These are phyloP conservation scores for rabbit (Oryctolagus cuniculus) DNA, from an alignment of 2,113 vertebrate genomes.

Conservation along the genomic window DNA sequence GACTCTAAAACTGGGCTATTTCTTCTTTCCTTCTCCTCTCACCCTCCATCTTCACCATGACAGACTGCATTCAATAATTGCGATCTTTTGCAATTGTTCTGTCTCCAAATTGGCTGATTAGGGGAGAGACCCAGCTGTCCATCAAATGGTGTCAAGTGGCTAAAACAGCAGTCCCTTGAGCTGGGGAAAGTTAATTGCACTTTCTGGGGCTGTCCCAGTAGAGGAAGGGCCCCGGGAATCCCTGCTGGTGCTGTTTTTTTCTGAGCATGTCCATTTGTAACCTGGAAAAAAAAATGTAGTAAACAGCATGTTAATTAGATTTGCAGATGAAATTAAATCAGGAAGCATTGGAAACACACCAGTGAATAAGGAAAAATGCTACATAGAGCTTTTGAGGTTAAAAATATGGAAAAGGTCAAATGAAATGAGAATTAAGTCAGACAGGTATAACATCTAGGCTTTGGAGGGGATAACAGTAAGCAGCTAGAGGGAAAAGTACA, in stretches of 20 bases:
- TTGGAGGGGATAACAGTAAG: background rate
- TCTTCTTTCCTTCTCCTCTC: slow-evolving; percentile 59
- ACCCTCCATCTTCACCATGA: slow-evolving; percentile 56
- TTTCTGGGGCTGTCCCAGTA: slow-evolving; percentile 46
- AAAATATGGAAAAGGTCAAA: slow-evolving; percentile 58
- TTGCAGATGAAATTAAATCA: slow-evolving; percentile 80
- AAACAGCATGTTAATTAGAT: slow-evolving; percentile 81
- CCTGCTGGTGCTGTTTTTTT: slow-evolving; percentile 19
- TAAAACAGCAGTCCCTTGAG: slow-evolving; percentile 49
- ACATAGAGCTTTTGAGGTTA: slow-evolving; percentile 62
- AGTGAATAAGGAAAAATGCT: slow-evolving; percentile 67
- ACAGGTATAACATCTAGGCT: slow-evolving; percentile 49
- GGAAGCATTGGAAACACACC: slow-evolving; percentile 72
- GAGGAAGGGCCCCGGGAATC: slow-evolving; percentile 49
- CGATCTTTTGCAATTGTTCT: slow-evolving; percentile 79
- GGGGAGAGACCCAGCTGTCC: slow-evolving; percentile 80
- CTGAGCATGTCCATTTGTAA: slow-evolving; percentile 71
- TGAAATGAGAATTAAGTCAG: slow-evolving; percentile 68
- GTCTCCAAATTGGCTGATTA: slow-evolving; percentile 80
- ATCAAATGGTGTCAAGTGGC: slow-evolving; percentile 74
- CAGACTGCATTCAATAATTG: slow-evolving; percentile 77
- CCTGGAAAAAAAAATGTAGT: slow-evolving; percentile 59
- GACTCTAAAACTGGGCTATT: slow-evolving; percentile 55
- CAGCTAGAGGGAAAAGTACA: background rate
- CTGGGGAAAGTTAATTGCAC: slow-evolving; percentile 74